Base-by-base conservation (phyloP, 2,797 vertebrate genomes). In the Pipistrellus nathusii region DNA sequence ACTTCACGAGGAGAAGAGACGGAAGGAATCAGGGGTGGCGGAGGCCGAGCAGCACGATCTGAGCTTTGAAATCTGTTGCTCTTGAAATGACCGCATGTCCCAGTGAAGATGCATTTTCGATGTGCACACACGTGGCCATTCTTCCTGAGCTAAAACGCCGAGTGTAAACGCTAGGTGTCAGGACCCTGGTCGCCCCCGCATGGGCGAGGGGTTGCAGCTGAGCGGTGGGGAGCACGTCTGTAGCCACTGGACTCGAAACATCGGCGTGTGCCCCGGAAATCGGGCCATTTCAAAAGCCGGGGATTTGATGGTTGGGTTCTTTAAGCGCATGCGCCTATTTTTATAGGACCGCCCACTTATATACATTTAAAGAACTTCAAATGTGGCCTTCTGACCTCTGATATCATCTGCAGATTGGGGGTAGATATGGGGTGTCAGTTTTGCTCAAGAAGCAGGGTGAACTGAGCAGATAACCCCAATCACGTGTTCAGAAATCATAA, bases 131-230 rank as follows among this genome's bases (percentile, higher is more conserved):
- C 21, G 23, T 32, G 71, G n/a, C 51, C n/a, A 2, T 69, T 84
- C 48, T 64, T 87, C 55, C 32, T 55, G 44, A 80, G 76, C 1
- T 12, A 18, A 15, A 89, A 83, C 46, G 27, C 30, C 55, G 2
- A 13, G 3, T 7, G 38, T 23, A 27, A 77, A 38, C 18, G 4
- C 32, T 30, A n/a, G 23, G 71, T 25, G 20, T 68, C 14, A 12
- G n/a, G 69, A 11, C 57, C 51, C 38, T 8, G 46, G 41, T 53
- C 21, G 25, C 8, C 30, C 4, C 25, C 51, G n/a, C 32, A 23
- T 11, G 25, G 76, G 0, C 2, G 2, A 27, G 46, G 23, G 32
- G 13, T 0, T 13, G 27, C 5, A 8, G 5, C 30, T 0, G 4
- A 27, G 20, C 2, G 6, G 8, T 17, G 18, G 53, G 46, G 81